A percentile compares a stretch with the other conserved stretches of the same genome.
phyloP scores from a whole-genome alignment of 2,113 vertebrate genomes.

The Ifrita kowaldi region DNA sequence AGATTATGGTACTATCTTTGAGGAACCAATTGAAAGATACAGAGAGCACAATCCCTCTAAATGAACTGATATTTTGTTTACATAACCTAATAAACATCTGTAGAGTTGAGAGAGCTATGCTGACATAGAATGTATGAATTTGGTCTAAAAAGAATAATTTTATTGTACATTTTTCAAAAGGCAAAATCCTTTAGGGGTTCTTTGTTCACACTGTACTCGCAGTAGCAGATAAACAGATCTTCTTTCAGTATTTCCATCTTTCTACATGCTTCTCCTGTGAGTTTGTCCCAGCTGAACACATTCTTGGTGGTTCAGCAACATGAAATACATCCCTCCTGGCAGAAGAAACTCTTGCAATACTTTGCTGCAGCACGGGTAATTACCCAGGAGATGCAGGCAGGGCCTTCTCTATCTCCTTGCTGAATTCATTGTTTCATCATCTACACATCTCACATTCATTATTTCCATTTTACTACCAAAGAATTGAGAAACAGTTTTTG shows the following conservation, averaged over 20 bases:
- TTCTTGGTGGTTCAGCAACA: neutral
- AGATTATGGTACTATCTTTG: neutral
- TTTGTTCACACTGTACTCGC: neutral
- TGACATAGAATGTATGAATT: neutral
- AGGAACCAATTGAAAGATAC: neutral
- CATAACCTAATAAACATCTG: neutral
- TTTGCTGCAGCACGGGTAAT: neutral
- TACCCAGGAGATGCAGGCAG: neutral
- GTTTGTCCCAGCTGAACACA: neutral
- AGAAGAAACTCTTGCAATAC: neutral
- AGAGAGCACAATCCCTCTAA: neutral
- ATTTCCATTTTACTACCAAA: neutral
- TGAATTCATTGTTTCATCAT: neutral
- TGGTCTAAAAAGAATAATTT: neutral
- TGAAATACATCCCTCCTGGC: neutral
- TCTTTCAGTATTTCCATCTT: neutral
- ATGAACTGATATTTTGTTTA: neutral
- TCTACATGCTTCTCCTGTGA: neutral
- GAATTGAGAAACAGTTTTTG: conserved; percentile 8
- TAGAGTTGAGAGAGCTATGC: neutral
- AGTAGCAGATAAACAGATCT: neutral
- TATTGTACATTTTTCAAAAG: neutral
- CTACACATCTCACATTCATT: neutral
- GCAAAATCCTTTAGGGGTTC: neutral
- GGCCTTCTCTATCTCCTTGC: neutral